Conservation (phyloP, 2,888 invertebrate species). For the Nephrotoma guestfalica region DNA sequence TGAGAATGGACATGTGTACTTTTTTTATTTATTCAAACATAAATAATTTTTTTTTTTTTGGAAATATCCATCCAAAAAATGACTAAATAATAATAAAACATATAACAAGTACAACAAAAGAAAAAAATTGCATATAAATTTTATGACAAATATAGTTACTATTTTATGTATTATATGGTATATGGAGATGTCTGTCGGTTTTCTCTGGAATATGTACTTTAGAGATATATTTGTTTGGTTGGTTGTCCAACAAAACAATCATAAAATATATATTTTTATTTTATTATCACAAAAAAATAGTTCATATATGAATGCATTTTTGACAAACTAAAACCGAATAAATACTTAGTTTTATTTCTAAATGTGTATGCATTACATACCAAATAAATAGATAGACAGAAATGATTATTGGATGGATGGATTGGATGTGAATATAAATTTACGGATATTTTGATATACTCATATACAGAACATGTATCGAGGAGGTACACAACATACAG, state of each 20-base stretch:
- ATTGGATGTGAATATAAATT: neutral
- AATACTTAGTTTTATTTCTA: neutral
- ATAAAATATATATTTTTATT: neutral
- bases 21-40: neutral
- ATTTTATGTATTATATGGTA: neutral
- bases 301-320: neutral
- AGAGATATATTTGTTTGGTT: neutral
- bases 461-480: neutral
- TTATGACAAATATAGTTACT: conserved; percentile 3
- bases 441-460: neutral
- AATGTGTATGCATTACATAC: neutral
- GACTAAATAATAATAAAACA: conserved; percentile 1
- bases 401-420: neutral
- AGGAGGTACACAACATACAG: neutral
- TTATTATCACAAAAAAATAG: neutral
- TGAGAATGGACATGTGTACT: conserved; percentile 1
- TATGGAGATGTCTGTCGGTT: neutral
- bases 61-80: conserved; percentile 2
- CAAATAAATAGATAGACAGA: neutral
- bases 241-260: conserved; percentile 4
- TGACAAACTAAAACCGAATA: neutral
- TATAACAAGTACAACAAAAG: neutral
- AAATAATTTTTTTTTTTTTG: conserved; percentile 2
- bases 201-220: neutral
- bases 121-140: conserved; percentile 2